Base-by-base conservation (phyloP, 2,113 vertebrate genomes). In the Burhinus bistriatus region DNA sequence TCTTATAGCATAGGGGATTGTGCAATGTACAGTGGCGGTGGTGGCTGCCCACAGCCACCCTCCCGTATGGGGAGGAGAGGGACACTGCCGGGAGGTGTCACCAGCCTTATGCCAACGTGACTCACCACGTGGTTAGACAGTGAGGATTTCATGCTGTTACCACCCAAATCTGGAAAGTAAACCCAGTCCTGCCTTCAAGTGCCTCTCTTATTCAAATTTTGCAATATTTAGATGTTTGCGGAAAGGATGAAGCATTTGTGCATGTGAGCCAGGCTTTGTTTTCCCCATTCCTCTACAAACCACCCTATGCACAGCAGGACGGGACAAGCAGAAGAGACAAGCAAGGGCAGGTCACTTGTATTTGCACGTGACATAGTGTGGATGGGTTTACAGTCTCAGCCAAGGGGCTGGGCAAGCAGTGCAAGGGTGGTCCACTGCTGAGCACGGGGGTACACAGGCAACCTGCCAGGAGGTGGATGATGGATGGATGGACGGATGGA, bases 381-480 rank as follows among this genome's bases (percentile, higher is more conserved):
- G 30, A 5, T 20, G 15, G 38, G 70, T 26, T 81, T 79, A n/a
- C 34, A 29, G 8, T 12, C 15, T 54, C 54, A 65, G 73, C 32
- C n/a, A 40, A 44, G 44, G 23, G 79, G 34, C 11, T 5, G 44
- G 11, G 34, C n/a, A 52, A 57, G 27, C 4, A 38, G 18, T 0
- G 2, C 5, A 29, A n/a, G 22, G 9, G 57, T 29, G 52, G 68
- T 86, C 45, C 32, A 19, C 11, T 45, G 58, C 70, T 40, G 16
- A 62, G 49, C 49, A n/a, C 0, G 3, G 55, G 36, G 44, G 8
- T 38, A 16, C 12, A 4, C 0, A 3, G 69, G 20, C 9, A 66
- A 21, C 11, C 79, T 72, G 47, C 19, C 61, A 45, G 45, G 59
- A 25, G 8, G 27, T 9, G 68, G 19, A 64, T 26, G 42, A 34